These are phyloP conservation scores for Cotesia chilonis DNA, from an alignment of 1,140 invertebrate species.

Conservation along the genomic window DNA sequence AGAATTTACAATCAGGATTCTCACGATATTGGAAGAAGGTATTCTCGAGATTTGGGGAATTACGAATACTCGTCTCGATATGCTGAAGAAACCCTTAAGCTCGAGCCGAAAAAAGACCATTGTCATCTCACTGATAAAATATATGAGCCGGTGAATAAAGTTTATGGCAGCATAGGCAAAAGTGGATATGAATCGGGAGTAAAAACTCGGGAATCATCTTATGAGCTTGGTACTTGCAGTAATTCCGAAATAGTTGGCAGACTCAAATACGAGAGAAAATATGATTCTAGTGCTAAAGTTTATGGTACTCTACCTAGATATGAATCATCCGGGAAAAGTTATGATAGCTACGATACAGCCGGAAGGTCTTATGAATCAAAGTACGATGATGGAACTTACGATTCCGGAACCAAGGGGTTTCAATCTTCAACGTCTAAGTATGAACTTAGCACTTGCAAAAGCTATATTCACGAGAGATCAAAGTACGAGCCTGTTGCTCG, in stretches of 20 bases:
- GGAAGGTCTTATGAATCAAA: constrained; percentile 45
- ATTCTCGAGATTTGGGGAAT: constrained; percentile 58
- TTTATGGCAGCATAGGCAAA: constrained; percentile 34
- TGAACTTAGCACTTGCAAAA: constrained; percentile 60
- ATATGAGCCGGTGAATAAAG: constrained; percentile 46
- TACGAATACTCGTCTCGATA: constrained; percentile 59
- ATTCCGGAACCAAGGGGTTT: constrained; percentile 33
- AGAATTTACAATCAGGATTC: constrained; percentile 49
- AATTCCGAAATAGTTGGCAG: constrained; percentile 43
- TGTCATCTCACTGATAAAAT: constrained; percentile 47
- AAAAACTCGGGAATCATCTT: constrained; percentile 59
- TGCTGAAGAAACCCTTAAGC: constrained; percentile 59
- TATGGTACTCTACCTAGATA: constrained; percentile 62
- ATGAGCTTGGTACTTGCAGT: constrained; percentile 51
- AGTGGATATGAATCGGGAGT: constrained; percentile 62
- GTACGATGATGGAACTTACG: constrained; percentile 50
- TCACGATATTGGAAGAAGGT: constrained; percentile 52
- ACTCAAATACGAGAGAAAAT: constrained; percentile 53
- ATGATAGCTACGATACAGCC: constrained; percentile 49
- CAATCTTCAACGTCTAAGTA: constrained; percentile 51
- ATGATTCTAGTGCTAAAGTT: constrained; percentile 52
- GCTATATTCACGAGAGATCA: constrained; percentile 55
- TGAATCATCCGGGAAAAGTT: constrained; percentile 50
- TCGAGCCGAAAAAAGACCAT: constrained; percentile 59
- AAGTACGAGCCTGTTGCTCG: constrained; percentile 56